Conservation (phyloP, 1,140 invertebrate species). For the Cotesia vestalis region DNA sequence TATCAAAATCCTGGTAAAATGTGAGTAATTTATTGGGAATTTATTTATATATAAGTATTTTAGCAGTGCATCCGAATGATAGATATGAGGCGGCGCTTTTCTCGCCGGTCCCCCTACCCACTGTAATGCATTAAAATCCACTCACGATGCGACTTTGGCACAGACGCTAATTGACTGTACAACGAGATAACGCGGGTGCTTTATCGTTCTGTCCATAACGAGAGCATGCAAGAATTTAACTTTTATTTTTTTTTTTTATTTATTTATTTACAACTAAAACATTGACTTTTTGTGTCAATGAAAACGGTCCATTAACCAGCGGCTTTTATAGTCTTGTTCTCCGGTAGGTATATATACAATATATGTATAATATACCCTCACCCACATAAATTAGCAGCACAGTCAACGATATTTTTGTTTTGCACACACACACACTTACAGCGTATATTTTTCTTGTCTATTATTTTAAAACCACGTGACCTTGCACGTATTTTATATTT, state of each 20-base stretch:
- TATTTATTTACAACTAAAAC: not conserved
- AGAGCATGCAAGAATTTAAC: constrained; percentile 22
- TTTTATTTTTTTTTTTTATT: not conserved
- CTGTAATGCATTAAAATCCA: not conserved
- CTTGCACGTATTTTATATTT: too few relatives aligned
- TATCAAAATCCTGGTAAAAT: too few relatives aligned
- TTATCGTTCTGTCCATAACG: constrained; percentile 49
- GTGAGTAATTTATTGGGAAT: too few relatives aligned
- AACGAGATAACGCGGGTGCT: constrained; percentile 42
- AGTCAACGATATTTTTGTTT: not conserved
- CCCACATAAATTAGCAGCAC: too few relatives aligned
- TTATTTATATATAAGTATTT: too few relatives aligned
- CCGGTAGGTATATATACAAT: not conserved
- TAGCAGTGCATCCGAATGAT: too few relatives aligned
- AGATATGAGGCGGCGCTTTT: constrained; percentile 15
- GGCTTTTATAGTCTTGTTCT: not conserved
- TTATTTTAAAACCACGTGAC: too few relatives aligned
- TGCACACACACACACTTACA: not conserved
- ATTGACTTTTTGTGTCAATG: constrained; percentile 16
- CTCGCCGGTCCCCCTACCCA: constrained; percentile 1
- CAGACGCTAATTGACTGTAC: constrained; percentile 59
- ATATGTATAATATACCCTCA: not conserved
- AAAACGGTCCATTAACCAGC: constrained; percentile 25
- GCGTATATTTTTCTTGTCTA: too few relatives aligned
- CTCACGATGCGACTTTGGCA: constrained; percentile 48